Evolutionary conservation across 2,113 vertebrate genomes (phyloP).

Genomic region (Neotragus pygmaeus): DNA sequence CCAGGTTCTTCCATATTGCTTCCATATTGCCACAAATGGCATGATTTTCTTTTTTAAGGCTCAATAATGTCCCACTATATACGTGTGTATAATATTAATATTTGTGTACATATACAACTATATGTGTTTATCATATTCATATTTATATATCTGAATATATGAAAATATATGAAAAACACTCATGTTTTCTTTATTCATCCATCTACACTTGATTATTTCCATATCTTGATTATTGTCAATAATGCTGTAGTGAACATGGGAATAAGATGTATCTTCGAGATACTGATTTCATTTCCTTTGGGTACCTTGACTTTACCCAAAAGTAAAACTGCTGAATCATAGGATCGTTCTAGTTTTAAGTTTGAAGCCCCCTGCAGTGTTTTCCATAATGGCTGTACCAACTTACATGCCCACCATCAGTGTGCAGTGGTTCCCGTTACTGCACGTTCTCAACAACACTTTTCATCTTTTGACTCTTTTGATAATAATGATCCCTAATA

Average conservation of each 20-base stretch:
- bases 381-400: background rate
- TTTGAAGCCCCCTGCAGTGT: background rate
- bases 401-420: background rate
- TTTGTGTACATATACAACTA: background rate
- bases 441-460: background rate
- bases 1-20: background rate
- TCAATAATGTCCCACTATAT: background rate
- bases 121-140: background rate
- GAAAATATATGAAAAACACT: background rate
- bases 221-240: background rate
- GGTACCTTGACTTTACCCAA: background rate
- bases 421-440: background rate
- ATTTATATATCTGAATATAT: background rate
- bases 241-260: background rate
- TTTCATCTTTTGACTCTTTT: background rate
- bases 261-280: background rate
- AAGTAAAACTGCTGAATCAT: background rate
- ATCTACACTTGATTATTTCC: background rate
- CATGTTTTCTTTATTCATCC: background rate
- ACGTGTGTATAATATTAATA: background rate
- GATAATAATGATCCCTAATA: background rate
- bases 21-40: background rate
- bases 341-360: background rate
- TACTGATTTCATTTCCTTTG: background rate
- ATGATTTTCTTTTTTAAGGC: background rate